Conservation (phyloP, 2,113 vertebrate genomes). For the Perognathus longimembris region DNA sequence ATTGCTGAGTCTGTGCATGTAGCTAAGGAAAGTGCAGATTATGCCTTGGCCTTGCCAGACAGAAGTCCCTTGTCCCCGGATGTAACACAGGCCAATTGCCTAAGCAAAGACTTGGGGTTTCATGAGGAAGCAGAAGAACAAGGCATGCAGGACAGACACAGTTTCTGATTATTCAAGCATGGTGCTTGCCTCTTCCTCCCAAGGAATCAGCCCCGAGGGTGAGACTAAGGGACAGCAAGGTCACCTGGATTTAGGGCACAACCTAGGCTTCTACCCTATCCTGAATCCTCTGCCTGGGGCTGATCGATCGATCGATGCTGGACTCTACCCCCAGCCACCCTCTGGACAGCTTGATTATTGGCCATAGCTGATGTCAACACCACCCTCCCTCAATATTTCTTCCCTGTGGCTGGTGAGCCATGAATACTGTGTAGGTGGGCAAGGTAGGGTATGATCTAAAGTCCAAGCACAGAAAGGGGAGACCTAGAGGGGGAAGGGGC, state of each 20-base stretch:
- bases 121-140: not conserved
- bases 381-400: constrained; percentile 7
- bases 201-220: not conserved
- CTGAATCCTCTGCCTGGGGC: not conserved
- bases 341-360: constrained; percentile 66
- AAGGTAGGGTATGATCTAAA: not conserved
- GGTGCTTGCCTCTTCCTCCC: not conserved
- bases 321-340: constrained; percentile 78
- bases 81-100: not conserved
- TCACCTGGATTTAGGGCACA: constrained; percentile 15
- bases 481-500: not conserved
- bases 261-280: not conserved
- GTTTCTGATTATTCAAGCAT: not conserved
- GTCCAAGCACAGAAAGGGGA: constrained; percentile 2
- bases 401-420: not conserved
- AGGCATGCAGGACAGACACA: not conserved
- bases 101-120: not conserved
- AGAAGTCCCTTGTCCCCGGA: not conserved
- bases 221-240: not conserved
- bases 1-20: constrained; percentile 47
- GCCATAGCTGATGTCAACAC: constrained; percentile 60
- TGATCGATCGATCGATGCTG: constrained; percentile 69
- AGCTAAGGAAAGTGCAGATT: not conserved
- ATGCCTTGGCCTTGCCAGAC: not conserved
- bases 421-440: not conserved